A percentile compares a stretch with the other conserved stretches of the same genome.
Evolutionary conservation across 1,140 invertebrate genomes (phyloP).

Genomic region (Ceratoteleas bidentatus): DNA sequence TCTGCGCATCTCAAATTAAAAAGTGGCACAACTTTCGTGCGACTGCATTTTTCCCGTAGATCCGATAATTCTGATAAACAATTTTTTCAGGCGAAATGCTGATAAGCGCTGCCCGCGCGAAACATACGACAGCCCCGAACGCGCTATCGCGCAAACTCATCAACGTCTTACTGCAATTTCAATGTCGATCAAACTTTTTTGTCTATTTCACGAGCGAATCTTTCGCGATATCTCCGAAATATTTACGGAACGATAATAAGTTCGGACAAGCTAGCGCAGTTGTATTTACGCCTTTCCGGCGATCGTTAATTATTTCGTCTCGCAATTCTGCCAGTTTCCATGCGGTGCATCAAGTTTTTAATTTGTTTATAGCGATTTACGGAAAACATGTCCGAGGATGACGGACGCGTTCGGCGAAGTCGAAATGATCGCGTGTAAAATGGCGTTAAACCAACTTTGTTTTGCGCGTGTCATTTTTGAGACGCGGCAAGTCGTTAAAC

Average conservation of each 20-base stretch:
- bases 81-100: conserved; percentile 29
- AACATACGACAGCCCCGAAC: conserved; percentile 9
- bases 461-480: too few relatives aligned
- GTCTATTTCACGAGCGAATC: neutral
- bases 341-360: too few relatives aligned
- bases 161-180: conserved; percentile 31
- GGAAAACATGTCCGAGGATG: too few relatives aligned
- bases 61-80: conserved; percentile 51
- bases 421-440: too few relatives aligned
- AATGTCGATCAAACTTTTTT: conserved; percentile 15
- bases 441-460: too few relatives aligned
- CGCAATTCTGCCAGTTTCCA: too few relatives aligned
- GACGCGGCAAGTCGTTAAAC: conserved; percentile 4
- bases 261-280: neutral
- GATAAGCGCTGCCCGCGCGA: conserved; percentile 33
- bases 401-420: too few relatives aligned
- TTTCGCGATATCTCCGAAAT: conserved; percentile 1
- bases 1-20: conserved; percentile 57
- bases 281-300: too few relatives aligned
- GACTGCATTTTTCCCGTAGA: conserved; percentile 41
- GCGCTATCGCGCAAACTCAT: conserved; percentile 28
- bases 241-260: neutral
- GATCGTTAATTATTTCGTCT: too few relatives aligned
- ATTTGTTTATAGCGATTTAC: too few relatives aligned
- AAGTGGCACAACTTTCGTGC: conserved; percentile 22